These are phyloP conservation scores for Octodon degus DNA, from an alignment of 2,113 vertebrate species.

Conservation along the genomic window DNA sequence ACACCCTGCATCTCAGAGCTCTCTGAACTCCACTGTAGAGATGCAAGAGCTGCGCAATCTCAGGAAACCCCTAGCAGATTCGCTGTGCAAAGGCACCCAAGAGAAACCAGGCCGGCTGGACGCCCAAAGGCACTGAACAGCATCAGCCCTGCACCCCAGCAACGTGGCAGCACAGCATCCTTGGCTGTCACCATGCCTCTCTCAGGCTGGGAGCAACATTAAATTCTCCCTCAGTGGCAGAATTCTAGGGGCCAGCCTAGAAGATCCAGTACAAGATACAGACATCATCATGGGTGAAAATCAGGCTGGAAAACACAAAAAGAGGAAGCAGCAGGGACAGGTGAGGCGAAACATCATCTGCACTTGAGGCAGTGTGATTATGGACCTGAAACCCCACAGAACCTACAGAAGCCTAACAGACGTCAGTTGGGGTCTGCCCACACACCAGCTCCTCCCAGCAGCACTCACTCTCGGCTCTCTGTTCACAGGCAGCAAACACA, in stretches of 20 bases:
- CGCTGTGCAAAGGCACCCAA: neutral
- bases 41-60: rapidly evolving
- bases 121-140: neutral
- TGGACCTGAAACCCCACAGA: neutral
- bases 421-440: neutral
- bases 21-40: neutral
- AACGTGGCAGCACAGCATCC: neutral
- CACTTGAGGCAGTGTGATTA: neutral
- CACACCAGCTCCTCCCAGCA: neutral
- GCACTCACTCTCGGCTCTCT: neutral
- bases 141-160: neutral
- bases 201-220: neutral
- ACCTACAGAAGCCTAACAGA: neutral
- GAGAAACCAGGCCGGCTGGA: neutral
- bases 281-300: neutral
- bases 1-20: neutral
- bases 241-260: neutral
- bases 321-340: neutral
- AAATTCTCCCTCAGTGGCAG: neutral
- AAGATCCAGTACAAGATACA: neutral
- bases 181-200: neutral
- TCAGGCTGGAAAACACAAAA: neutral
- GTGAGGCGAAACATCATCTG: neutral
- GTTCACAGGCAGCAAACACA: neutral
- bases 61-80: neutral